Percentiles rank a stretch among this genome's conserved stretches.
Evolutionary conservation across 2,888 invertebrate species (phyloP).

Genomic region (Plagodis dolabraria): DNA sequence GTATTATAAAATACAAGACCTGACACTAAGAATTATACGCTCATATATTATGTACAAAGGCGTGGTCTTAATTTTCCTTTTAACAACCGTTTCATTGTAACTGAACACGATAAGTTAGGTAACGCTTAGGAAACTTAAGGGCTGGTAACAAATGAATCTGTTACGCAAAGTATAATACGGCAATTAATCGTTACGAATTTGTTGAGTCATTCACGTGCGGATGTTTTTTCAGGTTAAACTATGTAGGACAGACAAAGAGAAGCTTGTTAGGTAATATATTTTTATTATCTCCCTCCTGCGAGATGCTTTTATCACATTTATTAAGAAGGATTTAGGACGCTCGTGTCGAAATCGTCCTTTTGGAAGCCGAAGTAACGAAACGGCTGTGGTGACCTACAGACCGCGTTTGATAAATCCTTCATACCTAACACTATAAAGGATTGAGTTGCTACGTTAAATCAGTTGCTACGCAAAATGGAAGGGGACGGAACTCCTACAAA

Average conservation of each 20-base stretch:
- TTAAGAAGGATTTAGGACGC: constrained; percentile 33
- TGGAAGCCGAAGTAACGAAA: constrained; percentile 18
- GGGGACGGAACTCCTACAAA: too few relatives aligned
- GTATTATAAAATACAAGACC: not conserved
- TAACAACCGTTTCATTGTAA: constrained; percentile 5
- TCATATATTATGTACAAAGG: constrained; percentile 3
- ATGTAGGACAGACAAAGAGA: constrained; percentile 59
- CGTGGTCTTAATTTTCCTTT: not conserved
- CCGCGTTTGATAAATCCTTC: constrained; percentile 20
- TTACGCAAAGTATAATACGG: constrained; percentile 9
- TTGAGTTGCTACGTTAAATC: too few relatives aligned
- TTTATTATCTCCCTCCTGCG: constrained; percentile 58
- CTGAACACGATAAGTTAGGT: constrained; percentile 4
- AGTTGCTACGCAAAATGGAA: too few relatives aligned
- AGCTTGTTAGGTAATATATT: constrained; percentile 44
- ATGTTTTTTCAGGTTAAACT: constrained; percentile 69
- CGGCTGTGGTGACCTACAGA: constrained; percentile 26
- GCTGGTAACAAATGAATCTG: constrained; percentile 9
- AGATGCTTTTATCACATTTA: constrained; percentile 36
- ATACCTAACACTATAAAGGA: too few relatives aligned
- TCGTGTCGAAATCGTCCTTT: constrained; percentile 34
- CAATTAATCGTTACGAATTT: constrained; percentile 34
- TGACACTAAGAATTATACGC: not conserved
- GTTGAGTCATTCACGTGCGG: constrained; percentile 53
- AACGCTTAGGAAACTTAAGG: constrained; percentile 2